Base-by-base conservation (phyloP, 2,797 vertebrate genomes). In the Schizopygopsis pylzovi region DNA sequence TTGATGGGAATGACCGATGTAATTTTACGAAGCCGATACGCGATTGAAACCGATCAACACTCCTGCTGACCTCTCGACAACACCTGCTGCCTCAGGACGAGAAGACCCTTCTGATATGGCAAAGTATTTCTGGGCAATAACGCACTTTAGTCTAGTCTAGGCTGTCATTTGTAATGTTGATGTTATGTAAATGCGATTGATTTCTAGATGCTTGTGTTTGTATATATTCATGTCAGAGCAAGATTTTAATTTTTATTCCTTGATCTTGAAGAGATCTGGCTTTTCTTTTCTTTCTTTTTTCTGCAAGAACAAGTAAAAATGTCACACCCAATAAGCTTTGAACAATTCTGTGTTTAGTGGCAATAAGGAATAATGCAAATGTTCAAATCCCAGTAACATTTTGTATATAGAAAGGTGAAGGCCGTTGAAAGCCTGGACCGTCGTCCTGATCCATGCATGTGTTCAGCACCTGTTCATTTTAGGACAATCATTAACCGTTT, bases 61-160 rank as follows among this genome's bases (percentile, higher is more conserved):
- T 75, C 67, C 49, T 1, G n/a, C 43, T 70, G 65, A 84, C n/a
- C 73, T 83, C 81, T 82, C 22, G 2, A 72, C 18, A 25, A 39
- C 56, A 56, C 43, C 49, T 79, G 59, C 83, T 85, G 81, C 54
- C 71, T 83, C 59, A 43, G 76, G 70, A 65, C 61, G 88, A 87
- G 88, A 87, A 90, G 87, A 75, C 22, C 65, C 87, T 92, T 87
- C 91, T 84, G 90, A 86, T 80, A 88, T 84, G 87, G 92, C 89
- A 87, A 92, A 94, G 94, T 95, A 92, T 95, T 95, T 89, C 70
- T 87, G 90, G 92, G 87, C 92, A 89, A 92, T 89, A 88, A 91
- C 90, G 95, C 94, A 95, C 94, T 95, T 95, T 96, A 96, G 52
- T 79, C 87, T 86, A 87, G 56, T 77, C 87, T 85, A 86, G 85